phyloP scores from a whole-genome alignment of 2,113 vertebrate species.

The Tursiops truncatus region DNA sequence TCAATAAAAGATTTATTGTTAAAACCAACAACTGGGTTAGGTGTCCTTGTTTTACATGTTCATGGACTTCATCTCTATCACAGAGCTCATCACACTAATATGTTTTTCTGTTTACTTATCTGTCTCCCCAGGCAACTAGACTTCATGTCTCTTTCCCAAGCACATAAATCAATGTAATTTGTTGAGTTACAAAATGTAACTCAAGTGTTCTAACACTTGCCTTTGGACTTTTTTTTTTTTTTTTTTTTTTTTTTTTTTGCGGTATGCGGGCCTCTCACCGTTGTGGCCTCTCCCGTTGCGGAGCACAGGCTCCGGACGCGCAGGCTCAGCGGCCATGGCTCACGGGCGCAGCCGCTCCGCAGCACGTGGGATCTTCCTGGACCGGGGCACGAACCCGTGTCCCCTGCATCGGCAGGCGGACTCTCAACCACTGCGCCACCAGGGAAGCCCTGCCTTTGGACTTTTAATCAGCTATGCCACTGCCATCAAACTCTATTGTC shows the following conservation, averaged over 20 bases:
- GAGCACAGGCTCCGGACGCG: too few species aligned
- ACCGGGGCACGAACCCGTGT: too few species aligned
- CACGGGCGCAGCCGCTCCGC: too few species aligned
- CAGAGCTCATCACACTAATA: not conserved
- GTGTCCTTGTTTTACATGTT: not conserved
- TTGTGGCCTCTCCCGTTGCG: too few species aligned
- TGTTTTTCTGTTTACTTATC: not conserved
- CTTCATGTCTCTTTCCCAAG: not conserved
- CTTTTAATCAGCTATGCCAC: not conserved
- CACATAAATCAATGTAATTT: not conserved
- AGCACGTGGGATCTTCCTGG: too few species aligned
- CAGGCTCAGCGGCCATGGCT: too few species aligned
- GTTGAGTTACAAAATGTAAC: not conserved
- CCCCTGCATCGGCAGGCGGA: too few species aligned
- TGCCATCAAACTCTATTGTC: not conserved
- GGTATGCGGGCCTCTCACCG: too few species aligned
- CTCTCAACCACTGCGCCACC: too few species aligned
- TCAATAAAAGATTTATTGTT: constrained; percentile 27
- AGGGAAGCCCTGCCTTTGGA: not conserved
- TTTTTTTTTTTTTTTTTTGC: too few species aligned
- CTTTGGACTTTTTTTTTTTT: not conserved
- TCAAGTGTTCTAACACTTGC: not conserved
- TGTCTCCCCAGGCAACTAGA: not conserved
- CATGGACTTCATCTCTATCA: not conserved
- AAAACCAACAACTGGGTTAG: not conserved